Base-by-base conservation (phyloP, 2,888 invertebrate genomes). In the Congeria kusceri region DNA sequence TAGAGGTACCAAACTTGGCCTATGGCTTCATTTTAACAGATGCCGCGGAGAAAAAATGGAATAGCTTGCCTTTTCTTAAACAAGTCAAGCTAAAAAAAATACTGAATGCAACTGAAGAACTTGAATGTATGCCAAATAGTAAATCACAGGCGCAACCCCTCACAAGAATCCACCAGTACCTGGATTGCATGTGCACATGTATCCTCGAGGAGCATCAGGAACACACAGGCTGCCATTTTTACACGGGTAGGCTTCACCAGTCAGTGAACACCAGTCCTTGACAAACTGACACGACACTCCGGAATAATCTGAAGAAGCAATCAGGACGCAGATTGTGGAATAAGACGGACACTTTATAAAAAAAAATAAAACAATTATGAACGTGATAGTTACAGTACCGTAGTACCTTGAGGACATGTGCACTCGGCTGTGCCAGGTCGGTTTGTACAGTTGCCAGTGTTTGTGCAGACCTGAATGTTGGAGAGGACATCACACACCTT, bases 221-320 rank as follows among this genome's bases (percentile, higher is more conserved):
- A 13, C n/a, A 76, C 83, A 84, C 20, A 3, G 56, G 7, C 84
- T 81, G n/a, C 49, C 75, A 70, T 84, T 72, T 18, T 71, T 46
- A 79, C 85, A 85, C 4, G 78, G 73, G 20, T 44, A 25, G 9
- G 44, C 64, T 25, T 75, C 58, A 0, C 39, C 65, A 39, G 39
- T 5, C 39, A 39, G 39, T 29, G 49, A 25, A 71, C 87, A 87
- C 57, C 73, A 70, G 67, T 86, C 77, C 27, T 73, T 83, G 11
- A 77, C 63, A 39, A 79, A 57, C 61, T 87, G 77, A 73, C 87
- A 87, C 0, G 85, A 80, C 15, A 27, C 20, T 47, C 87, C 87
- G 66, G 62, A 64, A 39, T 76, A 85, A 58, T 80, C 86, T 86
- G 61, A 32, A 69, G n/a, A n/a, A n/a, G n/a, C n/a, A n/a, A n/a